Conservation (phyloP, 1,140 invertebrate genomes). For the Drosophila murphyi region DNA sequence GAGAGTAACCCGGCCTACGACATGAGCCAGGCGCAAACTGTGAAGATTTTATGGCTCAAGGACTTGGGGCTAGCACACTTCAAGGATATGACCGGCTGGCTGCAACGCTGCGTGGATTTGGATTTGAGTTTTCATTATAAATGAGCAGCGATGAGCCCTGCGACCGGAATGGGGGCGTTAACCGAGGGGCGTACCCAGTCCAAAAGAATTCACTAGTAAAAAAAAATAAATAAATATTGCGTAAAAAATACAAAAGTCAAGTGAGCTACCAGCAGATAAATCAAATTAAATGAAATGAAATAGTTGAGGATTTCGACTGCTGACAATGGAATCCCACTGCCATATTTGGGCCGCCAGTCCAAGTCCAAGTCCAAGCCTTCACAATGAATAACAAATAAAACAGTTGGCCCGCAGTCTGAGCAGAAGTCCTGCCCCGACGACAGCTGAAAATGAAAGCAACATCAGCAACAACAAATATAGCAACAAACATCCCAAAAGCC, state of each 20-base stretch:
- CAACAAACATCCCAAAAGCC: conserved; percentile 32
- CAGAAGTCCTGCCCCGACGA: conserved; percentile 9
- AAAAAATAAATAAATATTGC: conserved; percentile 37
- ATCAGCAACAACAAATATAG: conserved; percentile 6
- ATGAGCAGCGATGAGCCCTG: conserved; percentile 46
- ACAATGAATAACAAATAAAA: conserved; percentile 58
- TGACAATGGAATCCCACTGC: conserved; percentile 63
- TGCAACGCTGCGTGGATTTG: conserved; percentile 51
- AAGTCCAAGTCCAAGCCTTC: conserved; percentile 12
- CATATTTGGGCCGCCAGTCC: conserved; percentile 48
- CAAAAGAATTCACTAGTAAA: not conserved
- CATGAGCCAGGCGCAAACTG: conserved; percentile 28
- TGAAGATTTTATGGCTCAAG: conserved; percentile 74
- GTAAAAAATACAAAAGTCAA: conserved; percentile 55
- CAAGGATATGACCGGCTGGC: conserved; percentile 48
- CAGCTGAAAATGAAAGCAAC: conserved; percentile 48
- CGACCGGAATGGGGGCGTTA: conserved; percentile 38
- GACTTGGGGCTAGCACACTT: conserved; percentile 57
- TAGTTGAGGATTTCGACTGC: conserved; percentile 68
- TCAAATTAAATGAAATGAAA: conserved; percentile 82
- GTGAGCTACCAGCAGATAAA: conserved; percentile 62
- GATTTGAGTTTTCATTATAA: conserved; percentile 76
- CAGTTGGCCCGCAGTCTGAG: conserved; percentile 14
- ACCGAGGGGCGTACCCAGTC: conserved; percentile 48
- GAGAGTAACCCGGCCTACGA: conserved; percentile 40